Percentiles rank a stretch among this genome's conserved stretches.
phyloP scores from a whole-genome alignment of 2,888 invertebrate genomes.

The Pheosia gnoma region DNA sequence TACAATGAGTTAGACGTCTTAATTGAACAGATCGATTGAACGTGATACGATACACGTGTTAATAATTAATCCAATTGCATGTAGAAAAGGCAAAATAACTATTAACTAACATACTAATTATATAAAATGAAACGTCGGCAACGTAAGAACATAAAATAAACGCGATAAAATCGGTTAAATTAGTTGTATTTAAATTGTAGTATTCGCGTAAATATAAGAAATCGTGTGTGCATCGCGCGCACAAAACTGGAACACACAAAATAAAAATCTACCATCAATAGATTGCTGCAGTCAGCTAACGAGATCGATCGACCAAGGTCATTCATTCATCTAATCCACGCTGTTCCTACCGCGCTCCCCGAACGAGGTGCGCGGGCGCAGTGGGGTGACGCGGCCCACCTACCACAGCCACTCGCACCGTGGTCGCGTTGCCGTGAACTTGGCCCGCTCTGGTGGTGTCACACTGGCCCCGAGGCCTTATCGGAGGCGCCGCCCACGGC shows the following conservation, averaged over 20 bases:
- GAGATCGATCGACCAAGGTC: conserved; percentile 56
- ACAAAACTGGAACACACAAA: conserved; percentile 20
- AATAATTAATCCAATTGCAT: too few species aligned
- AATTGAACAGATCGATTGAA: conserved; percentile 12
- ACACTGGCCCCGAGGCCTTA: conserved; percentile 79
- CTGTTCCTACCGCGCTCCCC: conserved; percentile 50
- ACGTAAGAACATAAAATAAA: too few species aligned
- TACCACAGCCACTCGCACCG: conserved; percentile 64
- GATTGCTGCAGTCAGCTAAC: conserved; percentile 32
- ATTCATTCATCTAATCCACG: conserved; percentile 57
- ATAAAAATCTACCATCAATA: conserved; percentile 21
- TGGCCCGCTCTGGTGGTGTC: conserved; percentile 71
- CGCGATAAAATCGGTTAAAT: too few species aligned
- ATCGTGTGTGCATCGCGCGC: conserved; percentile 7
- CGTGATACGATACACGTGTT: conserved; percentile 6
- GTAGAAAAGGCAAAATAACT: too few species aligned
- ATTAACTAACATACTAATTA: too few species aligned
- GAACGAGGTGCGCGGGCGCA: conserved; percentile 21
- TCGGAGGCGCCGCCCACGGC: conserved; percentile 80
- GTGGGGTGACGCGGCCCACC: conserved; percentile 43
- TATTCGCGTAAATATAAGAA: background rate
- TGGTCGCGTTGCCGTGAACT: conserved; percentile 80
- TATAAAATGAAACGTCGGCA: too few species aligned
- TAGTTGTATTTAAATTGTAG: too few species aligned
- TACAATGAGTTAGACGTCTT: conserved; percentile 9